These are phyloP conservation scores for Ceyx melanurus DNA, from an alignment of 2,113 vertebrate species.

Conservation along the genomic window DNA sequence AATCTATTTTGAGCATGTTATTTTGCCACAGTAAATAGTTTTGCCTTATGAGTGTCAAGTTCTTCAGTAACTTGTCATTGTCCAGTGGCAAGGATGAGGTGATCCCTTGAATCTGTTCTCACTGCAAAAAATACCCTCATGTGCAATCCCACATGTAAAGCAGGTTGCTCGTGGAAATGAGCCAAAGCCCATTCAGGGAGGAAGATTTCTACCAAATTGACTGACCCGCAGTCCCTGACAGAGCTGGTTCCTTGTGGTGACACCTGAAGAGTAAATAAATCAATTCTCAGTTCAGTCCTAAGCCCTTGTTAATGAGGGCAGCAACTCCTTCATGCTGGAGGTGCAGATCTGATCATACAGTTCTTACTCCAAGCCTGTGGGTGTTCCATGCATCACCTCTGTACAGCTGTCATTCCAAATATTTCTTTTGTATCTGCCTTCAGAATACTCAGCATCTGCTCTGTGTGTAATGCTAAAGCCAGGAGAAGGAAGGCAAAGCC, in stretches of 20 bases:
- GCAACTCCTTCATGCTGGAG: neutral
- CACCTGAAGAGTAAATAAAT: neutral
- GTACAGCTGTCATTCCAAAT: rapidly evolving
- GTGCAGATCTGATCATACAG: rapidly evolving
- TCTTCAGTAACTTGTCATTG: neutral
- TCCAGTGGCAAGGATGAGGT: neutral
- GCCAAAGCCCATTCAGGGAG: neutral
- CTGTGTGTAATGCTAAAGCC: neutral
- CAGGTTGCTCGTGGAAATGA: neutral
- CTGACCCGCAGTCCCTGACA: rapidly evolving
- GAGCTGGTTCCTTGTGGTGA: neutral
- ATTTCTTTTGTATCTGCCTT: neutral
- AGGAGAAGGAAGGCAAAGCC: neutral
- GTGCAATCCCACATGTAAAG: neutral
- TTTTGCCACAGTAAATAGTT: neutral
- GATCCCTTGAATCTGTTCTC: neutral
- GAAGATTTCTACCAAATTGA: neutral
- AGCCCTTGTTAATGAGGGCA: neutral
- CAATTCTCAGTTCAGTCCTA: neutral
- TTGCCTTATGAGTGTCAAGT: neutral
- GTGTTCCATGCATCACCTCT: neutral
- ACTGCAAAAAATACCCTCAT: neutral
- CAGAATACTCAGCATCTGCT: neutral
- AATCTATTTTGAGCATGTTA: slow-evolving; percentile 22
- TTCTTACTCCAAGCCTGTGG: neutral